These are phyloP conservation scores for Tillus elongatus DNA, from an alignment of 2,888 invertebrate genomes.

Conservation along the genomic window DNA sequence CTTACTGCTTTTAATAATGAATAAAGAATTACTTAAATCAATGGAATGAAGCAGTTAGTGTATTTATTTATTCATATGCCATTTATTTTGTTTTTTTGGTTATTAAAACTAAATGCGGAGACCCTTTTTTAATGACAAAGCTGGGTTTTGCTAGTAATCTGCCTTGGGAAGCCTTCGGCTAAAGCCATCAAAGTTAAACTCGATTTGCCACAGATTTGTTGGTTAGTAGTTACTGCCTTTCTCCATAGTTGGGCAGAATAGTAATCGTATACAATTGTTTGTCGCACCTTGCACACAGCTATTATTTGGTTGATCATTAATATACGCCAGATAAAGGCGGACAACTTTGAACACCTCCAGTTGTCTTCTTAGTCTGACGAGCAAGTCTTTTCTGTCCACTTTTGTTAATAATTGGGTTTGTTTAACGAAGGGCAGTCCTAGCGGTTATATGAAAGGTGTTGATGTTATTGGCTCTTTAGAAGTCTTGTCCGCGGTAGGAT, in stretches of 20 bases:
- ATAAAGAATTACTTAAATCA: neutral
- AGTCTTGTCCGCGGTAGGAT: no score
- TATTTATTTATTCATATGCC: neutral
- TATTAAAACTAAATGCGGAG: neutral
- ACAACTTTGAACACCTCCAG: no score
- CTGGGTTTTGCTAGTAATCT: neutral
- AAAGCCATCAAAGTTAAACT: neutral
- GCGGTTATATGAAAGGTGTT: no score
- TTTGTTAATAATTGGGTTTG: no score
- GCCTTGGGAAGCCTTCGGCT: neutral
- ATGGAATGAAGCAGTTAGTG: neutral
- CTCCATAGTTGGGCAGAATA: conserved; percentile 1
- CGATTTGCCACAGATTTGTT: conserved; percentile 5
- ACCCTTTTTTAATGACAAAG: neutral
- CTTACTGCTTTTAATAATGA: conserved; percentile 7
- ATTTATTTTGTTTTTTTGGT: neutral
- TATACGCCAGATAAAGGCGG: no score
- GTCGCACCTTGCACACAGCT: no score
- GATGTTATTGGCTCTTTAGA: no score
- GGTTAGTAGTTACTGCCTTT: conserved; percentile 7
- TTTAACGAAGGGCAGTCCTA: no score
- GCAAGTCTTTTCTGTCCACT: no score
- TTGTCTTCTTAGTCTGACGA: no score
- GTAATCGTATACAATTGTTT: no score
- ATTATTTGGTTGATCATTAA: no score